phyloP scores from a whole-genome alignment of 1,140 invertebrate genomes.

The Drosophila tani region DNA sequence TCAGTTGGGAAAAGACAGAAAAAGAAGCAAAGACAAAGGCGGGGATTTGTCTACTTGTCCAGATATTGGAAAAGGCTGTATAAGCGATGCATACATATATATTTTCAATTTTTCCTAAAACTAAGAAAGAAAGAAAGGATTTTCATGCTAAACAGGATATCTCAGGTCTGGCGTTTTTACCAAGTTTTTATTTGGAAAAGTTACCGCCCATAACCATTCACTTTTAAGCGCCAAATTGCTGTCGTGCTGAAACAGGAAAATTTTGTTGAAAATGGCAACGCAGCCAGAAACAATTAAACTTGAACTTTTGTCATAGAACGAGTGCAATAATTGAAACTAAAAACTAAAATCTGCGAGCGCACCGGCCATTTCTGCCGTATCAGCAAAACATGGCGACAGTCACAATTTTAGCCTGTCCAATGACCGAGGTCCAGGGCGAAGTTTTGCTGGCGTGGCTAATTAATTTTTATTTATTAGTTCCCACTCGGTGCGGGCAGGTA shows the following conservation, averaged over 20 bases:
- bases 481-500: slow-evolving; percentile 47
- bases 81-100: neutral
- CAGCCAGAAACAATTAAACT: slow-evolving; percentile 80
- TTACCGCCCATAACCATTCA: slow-evolving; percentile 46
- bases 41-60: slow-evolving; percentile 5
- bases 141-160: slow-evolving; percentile 18
- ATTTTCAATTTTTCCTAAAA: neutral
- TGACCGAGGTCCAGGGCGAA: slow-evolving; percentile 34
- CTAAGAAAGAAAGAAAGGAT: neutral
- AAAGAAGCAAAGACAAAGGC: slow-evolving; percentile 1
- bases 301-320: slow-evolving; percentile 77
- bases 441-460: slow-evolving; percentile 65
- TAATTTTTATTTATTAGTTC: slow-evolving; percentile 79
- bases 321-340: slow-evolving; percentile 51
- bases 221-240: slow-evolving; percentile 41
- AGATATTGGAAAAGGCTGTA: slow-evolving; percentile 10
- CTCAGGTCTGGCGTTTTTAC: slow-evolving; percentile 12
- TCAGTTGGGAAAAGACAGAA: neutral
- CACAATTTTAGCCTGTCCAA: slow-evolving; percentile 21
- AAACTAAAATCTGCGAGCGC: slow-evolving; percentile 60
- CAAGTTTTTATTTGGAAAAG: slow-evolving; percentile 45
- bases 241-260: slow-evolving; percentile 33
- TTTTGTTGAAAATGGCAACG: slow-evolving; percentile 68
- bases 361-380: slow-evolving; percentile 63
- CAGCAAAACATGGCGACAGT: slow-evolving; percentile 72